These are phyloP conservation scores for Meriones unguiculatus DNA, from an alignment of 2,113 vertebrate genomes.

Conservation along the genomic window DNA sequence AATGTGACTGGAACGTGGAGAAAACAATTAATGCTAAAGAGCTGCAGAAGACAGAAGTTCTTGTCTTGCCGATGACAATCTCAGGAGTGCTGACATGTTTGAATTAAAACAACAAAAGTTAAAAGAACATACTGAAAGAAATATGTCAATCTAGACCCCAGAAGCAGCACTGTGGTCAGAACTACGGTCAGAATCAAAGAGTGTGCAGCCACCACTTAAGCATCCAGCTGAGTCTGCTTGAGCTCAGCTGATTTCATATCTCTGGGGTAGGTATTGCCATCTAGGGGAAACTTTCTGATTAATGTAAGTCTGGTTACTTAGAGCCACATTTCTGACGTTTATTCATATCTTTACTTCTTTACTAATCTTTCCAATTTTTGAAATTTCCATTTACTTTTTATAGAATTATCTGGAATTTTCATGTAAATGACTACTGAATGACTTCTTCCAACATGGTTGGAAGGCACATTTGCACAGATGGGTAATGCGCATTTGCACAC, in stretches of 20 bases:
- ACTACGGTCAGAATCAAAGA: neutral
- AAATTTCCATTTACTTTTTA: neutral
- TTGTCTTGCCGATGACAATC: neutral
- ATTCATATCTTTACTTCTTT: neutral
- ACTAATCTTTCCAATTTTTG: neutral
- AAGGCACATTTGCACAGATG: neutral
- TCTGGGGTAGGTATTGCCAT: neutral
- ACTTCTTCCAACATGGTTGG: rapidly evolving
- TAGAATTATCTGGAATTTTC: neutral
- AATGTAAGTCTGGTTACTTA: neutral
- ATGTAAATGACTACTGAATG: neutral
- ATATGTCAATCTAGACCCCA: neutral
- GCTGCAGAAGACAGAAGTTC: neutral
- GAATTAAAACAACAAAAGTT: neutral
- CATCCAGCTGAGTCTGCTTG: neutral
- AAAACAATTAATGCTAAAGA: neutral
- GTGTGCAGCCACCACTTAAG: neutral
- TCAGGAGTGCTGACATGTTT: neutral
- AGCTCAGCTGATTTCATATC: neutral
- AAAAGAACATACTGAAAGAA: neutral
- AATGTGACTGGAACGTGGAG: rapidly evolving
- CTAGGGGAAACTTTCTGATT: neutral
- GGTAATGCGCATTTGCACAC: too few species aligned
- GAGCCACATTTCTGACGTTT: neutral
- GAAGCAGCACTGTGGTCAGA: neutral